A percentile compares a stretch with the other conserved stretches of the same genome.
phyloP scores from a whole-genome alignment of 2,888 invertebrate genomes.

The Notodonta dromedarius region DNA sequence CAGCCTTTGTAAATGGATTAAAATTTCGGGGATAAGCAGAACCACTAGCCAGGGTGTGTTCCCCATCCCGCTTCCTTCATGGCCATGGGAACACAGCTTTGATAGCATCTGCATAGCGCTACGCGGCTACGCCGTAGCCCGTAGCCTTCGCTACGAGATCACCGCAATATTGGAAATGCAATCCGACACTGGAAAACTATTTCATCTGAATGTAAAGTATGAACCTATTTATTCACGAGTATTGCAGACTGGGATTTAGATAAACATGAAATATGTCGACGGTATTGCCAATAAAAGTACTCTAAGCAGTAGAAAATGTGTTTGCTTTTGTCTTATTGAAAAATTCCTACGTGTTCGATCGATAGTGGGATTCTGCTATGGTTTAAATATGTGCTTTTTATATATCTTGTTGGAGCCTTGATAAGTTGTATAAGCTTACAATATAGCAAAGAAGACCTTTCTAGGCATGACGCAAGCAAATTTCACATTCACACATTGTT shows the following conservation, averaged over 20 bases:
- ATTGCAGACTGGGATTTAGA: constrained; percentile 22
- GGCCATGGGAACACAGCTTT: constrained; percentile 7
- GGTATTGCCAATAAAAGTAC: not conserved
- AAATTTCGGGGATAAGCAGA: not conserved
- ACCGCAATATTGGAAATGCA: constrained; percentile 28
- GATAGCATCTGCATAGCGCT: constrained; percentile 11
- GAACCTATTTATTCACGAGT: constrained; percentile 26
- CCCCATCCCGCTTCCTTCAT: not conserved
- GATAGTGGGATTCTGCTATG: too few relatives aligned
- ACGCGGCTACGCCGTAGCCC: constrained; percentile 14
- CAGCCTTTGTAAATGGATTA: too few relatives aligned
- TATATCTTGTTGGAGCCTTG: too few relatives aligned
- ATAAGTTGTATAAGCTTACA: too few relatives aligned
- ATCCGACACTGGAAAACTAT: constrained; percentile 32
- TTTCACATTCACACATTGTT: too few relatives aligned
- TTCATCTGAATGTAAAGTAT: constrained; percentile 24
- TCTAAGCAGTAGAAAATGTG: not conserved
- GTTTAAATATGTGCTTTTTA: too few relatives aligned
- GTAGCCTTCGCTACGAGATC: constrained; percentile 26
- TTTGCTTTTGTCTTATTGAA: not conserved
- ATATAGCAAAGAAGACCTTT: too few relatives aligned
- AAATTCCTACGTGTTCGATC: too few relatives aligned
- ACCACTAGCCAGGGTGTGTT: not conserved
- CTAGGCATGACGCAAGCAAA: too few relatives aligned
- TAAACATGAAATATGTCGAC: constrained; percentile 12